Evolutionary conservation across 2,888 invertebrate genomes (phyloP).

Genomic region (Norana najaformis): DNA sequence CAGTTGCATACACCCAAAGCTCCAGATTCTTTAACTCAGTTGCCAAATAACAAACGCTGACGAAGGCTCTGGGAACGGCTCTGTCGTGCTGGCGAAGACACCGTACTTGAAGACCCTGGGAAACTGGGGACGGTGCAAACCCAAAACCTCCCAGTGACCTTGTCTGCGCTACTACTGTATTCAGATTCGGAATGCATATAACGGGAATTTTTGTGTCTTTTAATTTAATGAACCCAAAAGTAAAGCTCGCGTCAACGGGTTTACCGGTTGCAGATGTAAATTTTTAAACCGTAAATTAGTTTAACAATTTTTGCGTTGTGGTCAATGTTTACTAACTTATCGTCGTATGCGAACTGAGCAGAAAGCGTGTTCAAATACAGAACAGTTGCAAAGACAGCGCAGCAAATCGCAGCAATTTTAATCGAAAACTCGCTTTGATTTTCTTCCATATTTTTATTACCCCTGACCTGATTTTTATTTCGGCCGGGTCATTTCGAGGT

Average conservation of each 20-base stretch:
- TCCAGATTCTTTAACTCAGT: too few species aligned
- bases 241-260: not conserved
- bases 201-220: not conserved
- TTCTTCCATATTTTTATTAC: not conserved
- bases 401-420: not conserved
- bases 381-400: conserved; percentile 7
- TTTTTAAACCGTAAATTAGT: not conserved
- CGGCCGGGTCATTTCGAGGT: not conserved
- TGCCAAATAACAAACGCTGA: too few species aligned
- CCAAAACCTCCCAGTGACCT: too few species aligned
- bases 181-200: not conserved
- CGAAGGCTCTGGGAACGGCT: too few species aligned
- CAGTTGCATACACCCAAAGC: too few species aligned
- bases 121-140: not conserved
- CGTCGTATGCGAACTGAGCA: conserved; percentile 20
- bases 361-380: conserved; percentile 23
- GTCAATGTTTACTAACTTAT: not conserved
- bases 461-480: not conserved
- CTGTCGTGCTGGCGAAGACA: too few species aligned
- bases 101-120: not conserved
- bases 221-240: not conserved
- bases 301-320: not conserved
- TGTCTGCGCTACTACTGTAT: too few species aligned
- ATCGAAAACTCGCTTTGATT: not conserved
- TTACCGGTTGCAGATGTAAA: not conserved